phyloP scores from a whole-genome alignment of 2,888 invertebrate genomes.

The Hipparchia sbordonii region DNA sequence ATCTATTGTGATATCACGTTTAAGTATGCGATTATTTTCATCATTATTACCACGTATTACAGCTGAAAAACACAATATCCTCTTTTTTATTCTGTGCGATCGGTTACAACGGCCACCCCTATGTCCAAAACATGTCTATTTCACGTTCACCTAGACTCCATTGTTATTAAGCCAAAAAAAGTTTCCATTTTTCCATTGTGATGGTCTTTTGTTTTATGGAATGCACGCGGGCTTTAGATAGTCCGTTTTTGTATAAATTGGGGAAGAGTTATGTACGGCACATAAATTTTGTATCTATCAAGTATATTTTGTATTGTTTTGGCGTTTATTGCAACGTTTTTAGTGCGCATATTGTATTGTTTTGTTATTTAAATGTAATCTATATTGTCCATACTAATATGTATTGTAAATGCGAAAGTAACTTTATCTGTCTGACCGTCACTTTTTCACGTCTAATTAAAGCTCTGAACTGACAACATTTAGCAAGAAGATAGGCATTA shows the following conservation, averaged over 20 bases:
- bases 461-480: too few species aligned
- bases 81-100: neutral
- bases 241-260: constrained; percentile 59
- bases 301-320: constrained; percentile 37
- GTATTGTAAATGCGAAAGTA: neutral
- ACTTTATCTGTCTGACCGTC: too few species aligned
- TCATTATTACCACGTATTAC: neutral
- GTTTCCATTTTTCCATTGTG: constrained; percentile 71
- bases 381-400: neutral
- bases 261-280: constrained; percentile 52
- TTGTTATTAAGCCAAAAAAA: constrained; percentile 76
- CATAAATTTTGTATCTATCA: constrained; percentile 45
- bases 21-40: too few species aligned
- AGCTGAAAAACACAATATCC: neutral
- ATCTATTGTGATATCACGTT: too few species aligned
- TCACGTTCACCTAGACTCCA: constrained; percentile 70
- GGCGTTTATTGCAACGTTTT: constrained; percentile 14
- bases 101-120: constrained; percentile 51
- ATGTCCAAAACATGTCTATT: constrained; percentile 67
- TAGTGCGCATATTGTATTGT: neutral
- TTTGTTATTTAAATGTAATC: constrained; percentile 5
- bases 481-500: too few species aligned
- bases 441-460: too few species aligned
- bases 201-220: constrained; percentile 73
- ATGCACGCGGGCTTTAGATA: constrained; percentile 59